Percentiles rank a stretch among this genome's conserved stretches.
Evolutionary conservation across 2,797 vertebrate species (phyloP).

Genomic region (Hydrocynus forskahlii): DNA sequence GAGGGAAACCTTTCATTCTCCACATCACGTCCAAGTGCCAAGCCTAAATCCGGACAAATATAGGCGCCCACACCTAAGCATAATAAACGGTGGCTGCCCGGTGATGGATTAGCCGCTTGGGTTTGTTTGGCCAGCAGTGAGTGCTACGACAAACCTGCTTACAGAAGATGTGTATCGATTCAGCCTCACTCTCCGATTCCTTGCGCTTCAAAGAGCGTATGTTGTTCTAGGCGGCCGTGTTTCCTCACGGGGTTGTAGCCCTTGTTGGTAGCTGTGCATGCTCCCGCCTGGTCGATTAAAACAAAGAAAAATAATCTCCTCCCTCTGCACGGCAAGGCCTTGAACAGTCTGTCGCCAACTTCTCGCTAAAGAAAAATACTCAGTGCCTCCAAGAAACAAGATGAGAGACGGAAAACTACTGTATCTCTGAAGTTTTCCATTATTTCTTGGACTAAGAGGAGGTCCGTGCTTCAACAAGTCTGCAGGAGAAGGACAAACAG

Average conservation of each 20-base stretch:
- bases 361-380: not conserved
- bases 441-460: not conserved
- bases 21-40: constrained; percentile 46
- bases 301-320: constrained; percentile 1
- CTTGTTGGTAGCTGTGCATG: not conserved
- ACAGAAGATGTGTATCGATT: constrained; percentile 59
- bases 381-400: not conserved
- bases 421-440: not conserved
- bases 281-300: constrained; percentile 35
- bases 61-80: constrained; percentile 66
- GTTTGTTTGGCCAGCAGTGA: constrained; percentile 59
- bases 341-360: constrained; percentile 24
- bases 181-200: not conserved
- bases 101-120: constrained; percentile 41
- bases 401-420: constrained; percentile 24
- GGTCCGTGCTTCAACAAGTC: too few relatives aligned
- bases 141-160: constrained; percentile 63
- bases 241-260: constrained; percentile 7
- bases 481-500: too few relatives aligned
- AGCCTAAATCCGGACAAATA: constrained; percentile 59
- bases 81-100: constrained; percentile 66
- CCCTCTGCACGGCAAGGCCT: not conserved
- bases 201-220: constrained; percentile 30
- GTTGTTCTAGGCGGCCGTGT: constrained; percentile 37
- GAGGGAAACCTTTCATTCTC: constrained; percentile 75